Evolutionary conservation across 2,888 invertebrate genomes (phyloP), one percentile per base, ranked within the genome.

Genomic region (Synergus japonicus): DNA sequence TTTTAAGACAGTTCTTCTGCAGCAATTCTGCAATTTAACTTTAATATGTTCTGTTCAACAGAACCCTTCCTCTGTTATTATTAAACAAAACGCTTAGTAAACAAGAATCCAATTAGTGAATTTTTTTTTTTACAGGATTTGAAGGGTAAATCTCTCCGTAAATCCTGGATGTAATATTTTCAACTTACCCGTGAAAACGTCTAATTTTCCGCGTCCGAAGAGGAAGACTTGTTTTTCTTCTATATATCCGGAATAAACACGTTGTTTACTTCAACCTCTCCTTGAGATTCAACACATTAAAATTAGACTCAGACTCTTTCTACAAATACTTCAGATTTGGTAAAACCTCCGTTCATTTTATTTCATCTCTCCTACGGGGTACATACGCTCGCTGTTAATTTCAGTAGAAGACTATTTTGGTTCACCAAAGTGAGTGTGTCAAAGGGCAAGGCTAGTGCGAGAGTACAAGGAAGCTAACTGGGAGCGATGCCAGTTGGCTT

Each of bases 401-500:
- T 85, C 84, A 83, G 85, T 73, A 12, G 22, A 49, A 18, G 49
- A 22, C 67, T 69, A 46, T 73, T 78, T 76, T 78, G 49, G 73
- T 73, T 4, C 67, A 41, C 10, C 79, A 80, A 83, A 86, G 87
- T 83, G 88, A 89, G 85, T 86, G 89, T 89, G 89, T 88, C 88
- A 91, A 91, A 92, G 92, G 91, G 91, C 91, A 92, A 92, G 92
- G 91, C 91, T 91, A 82, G 82, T 81, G 29, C 29, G 29, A 29
- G 29, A 3, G 29, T 29, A 79, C 90, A 86, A 85, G 83, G 82
- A 86, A 81, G 79, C 79, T 82, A 43, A 83, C 86, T 84, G 86
- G 88, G 88, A 89, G 86, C 76, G 80, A 81, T 88, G 90, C 89
- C 90, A 90, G 89, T 91, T 88, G 87, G 89, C 89, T 88, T 82